Conservation (phyloP, 2,113 vertebrate genomes). For the Menidia beryllina region DNA sequence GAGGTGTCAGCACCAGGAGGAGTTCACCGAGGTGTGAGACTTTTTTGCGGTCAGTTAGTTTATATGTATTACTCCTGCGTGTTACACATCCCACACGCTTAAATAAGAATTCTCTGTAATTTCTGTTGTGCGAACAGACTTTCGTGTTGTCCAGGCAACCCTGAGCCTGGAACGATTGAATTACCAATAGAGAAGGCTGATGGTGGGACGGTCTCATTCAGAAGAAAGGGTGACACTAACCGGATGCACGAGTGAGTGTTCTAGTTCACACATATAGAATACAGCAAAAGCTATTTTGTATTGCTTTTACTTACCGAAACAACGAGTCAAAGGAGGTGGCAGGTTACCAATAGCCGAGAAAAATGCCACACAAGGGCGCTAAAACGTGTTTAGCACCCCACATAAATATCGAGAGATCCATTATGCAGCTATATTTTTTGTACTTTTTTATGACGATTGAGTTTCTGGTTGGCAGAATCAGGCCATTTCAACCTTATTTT, state of each 20-base stretch:
- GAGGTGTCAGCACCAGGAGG: background rate
- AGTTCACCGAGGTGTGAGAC: background rate
- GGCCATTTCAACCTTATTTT: too few relatives aligned
- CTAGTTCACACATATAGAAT: background rate
- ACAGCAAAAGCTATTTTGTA: background rate
- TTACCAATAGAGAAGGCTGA: constrained; percentile 60
- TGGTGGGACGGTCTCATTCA: background rate
- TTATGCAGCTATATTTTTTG: too few relatives aligned
- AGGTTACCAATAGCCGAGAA: background rate
- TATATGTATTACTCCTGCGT: background rate
- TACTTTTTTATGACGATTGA: too few relatives aligned
- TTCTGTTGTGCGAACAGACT: constrained; percentile 30
- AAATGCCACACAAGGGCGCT: background rate
- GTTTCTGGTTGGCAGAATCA: too few relatives aligned
- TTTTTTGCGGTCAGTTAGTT: background rate
- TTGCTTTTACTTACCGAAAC: background rate
- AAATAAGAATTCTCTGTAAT: background rate
- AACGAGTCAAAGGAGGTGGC: constrained; percentile 20
- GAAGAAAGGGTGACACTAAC: constrained; percentile 1
- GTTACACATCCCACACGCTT: background rate
- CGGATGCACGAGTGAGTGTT: background rate
- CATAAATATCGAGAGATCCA: too few relatives aligned
- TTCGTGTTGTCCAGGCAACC: constrained; percentile 51
- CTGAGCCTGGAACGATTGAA: constrained; percentile 35
- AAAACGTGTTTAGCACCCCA: background rate